Evolutionary conservation across 2,797 vertebrate species (phyloP), one percentile per base, ranked within the genome.

Genomic region (Phataginus tricuspis): DNA sequence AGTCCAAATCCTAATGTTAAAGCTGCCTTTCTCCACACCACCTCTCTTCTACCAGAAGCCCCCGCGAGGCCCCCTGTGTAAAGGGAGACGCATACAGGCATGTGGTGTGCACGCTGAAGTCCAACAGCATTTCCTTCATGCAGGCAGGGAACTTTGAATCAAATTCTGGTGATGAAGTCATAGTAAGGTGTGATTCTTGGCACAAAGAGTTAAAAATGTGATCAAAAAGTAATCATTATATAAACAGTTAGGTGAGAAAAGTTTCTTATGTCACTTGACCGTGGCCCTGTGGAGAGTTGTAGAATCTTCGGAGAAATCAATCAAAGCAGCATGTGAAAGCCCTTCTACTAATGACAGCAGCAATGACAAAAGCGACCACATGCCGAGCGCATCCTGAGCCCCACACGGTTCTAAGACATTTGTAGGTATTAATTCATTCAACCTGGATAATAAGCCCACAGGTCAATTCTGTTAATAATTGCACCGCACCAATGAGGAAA

Each of bases 341-440:
- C n/a, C 3, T 12, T 9, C 25, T 25, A 2, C 49, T 0, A 7
- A 49, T 21, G 0, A 9, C 31, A 29, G 7, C 18, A 18, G 16
- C 1, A 12, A 27, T 0, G 0, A 2, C 23, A 6, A 57, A 4
- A 5, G 61, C 12, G 2, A 7, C 11, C 31, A 1, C 2, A 0
- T 1, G 0, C 31, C 0, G 2, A 9, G 29, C 25, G 2, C 8
- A 0, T n/a, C 2, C 0, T 2, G 25, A 0, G 45, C 13, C 19
- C 1, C 2, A 5, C 85, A 3, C 11, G 0, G 29, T 5, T 19
- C 39, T 18, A 21, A 64, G 19, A 2, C 53, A 14, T 1, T 10
- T 21, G 39, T 5, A 39, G 19, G 37, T 13, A 6, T 27, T 11
- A 2, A 14, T 15, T 42, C 13, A 14, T 18, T 49, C 49, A 3